These are phyloP conservation scores for Sipha maydis DNA, from an alignment of 2,888 invertebrate genomes.

Conservation along the genomic window DNA sequence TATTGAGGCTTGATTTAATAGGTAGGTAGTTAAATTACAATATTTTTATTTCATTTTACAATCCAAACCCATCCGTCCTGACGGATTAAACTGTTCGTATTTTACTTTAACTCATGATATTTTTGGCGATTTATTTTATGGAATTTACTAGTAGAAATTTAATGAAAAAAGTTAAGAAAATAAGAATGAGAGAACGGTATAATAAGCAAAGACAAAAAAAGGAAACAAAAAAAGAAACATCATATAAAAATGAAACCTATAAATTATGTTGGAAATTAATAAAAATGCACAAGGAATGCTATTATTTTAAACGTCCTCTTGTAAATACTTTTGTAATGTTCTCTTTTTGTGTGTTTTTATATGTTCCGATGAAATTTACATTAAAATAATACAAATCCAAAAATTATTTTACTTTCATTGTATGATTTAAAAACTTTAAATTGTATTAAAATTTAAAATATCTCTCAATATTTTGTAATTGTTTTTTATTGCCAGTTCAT, in stretches of 20 bases:
- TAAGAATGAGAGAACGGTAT: slow-evolving; percentile 2
- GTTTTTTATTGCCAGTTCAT: too few relatives aligned
- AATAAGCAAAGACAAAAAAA: slow-evolving; percentile 32
- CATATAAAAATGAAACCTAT: slow-evolving; percentile 46
- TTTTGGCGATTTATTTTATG: slow-evolving; percentile 48
- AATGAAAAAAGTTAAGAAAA: slow-evolving; percentile 60
- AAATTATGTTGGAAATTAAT: slow-evolving; percentile 44
- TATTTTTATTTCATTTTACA: background rate
- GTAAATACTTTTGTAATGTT: background rate
- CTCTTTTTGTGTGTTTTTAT: background rate
- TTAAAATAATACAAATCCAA: background rate
- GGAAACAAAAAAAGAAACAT: background rate
- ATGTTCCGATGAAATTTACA: background rate
- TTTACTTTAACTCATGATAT: background rate
- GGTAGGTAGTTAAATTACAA: background rate
- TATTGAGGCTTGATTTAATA: too few relatives aligned
- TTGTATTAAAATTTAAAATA: too few relatives aligned
- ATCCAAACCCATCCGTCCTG: background rate
- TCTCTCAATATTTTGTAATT: too few relatives aligned
- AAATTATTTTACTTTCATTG: background rate
- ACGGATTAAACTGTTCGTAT: slow-evolving; percentile 33
- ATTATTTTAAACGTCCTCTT: slow-evolving; percentile 33
- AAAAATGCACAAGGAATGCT: slow-evolving; percentile 5
- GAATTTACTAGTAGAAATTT: slow-evolving; percentile 29
- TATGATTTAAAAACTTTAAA: too few relatives aligned